These are phyloP conservation scores for Oreocharis arfaki DNA, from an alignment of 2,113 vertebrate species.

Conservation along the genomic window DNA sequence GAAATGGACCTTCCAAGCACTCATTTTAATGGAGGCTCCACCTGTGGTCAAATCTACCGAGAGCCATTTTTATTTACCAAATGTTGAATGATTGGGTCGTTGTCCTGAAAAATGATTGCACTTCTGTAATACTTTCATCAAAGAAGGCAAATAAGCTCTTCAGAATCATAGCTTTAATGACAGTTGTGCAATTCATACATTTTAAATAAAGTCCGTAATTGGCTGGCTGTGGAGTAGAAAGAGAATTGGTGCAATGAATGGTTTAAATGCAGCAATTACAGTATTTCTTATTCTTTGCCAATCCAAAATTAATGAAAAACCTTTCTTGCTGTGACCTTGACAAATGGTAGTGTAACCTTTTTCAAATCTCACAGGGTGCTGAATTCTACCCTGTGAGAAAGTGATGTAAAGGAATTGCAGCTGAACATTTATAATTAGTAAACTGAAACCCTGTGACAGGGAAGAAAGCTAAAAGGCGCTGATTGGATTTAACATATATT, in stretches of 20 bases:
- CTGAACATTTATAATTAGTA: conserved; percentile 56
- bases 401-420: conserved; percentile 34
- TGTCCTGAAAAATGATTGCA: not conserved
- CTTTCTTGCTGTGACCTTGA: conserved; percentile 55
- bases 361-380: conserved; percentile 6
- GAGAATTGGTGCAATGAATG: not conserved
- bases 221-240: not conserved
- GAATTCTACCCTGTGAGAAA: conserved; percentile 11
- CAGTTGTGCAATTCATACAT: not conserved
- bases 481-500: conserved; percentile 46
- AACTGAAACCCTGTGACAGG: conserved; percentile 40
- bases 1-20: not conserved
- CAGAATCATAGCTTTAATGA: conserved; percentile 2
- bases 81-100: not conserved
- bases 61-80: conserved; percentile 19
- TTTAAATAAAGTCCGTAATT: conserved; percentile 42
- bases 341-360: conserved; percentile 45
- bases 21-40: not conserved
- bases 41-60: not conserved
- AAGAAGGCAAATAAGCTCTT: conserved; percentile 27
- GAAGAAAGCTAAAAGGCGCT: conserved; percentile 36
- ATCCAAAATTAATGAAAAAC: conserved; percentile 58
- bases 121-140: not conserved
- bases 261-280: conserved; percentile 40
- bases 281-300: conserved; percentile 44